phyloP scores from a whole-genome alignment of 2,797 vertebrate genomes.

The Leptoclinus maculatus region DNA sequence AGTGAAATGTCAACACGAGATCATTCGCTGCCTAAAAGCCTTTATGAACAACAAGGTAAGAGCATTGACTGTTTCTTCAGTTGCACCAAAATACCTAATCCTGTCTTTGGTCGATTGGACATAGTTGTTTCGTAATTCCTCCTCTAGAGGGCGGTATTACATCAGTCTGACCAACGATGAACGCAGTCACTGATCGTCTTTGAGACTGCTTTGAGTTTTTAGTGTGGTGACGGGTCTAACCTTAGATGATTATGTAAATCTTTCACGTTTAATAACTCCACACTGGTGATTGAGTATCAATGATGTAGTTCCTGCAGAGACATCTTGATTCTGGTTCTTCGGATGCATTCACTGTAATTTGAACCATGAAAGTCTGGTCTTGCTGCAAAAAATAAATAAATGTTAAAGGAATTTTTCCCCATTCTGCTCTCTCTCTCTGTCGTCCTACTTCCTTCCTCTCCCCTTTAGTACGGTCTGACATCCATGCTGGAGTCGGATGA shows the following conservation, averaged over 20 bases:
- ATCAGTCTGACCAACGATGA: not conserved
- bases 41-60: conserved; percentile 97
- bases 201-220: not conserved
- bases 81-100: not conserved
- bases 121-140: not conserved
- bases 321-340: not conserved
- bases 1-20: conserved; percentile 91
- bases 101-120: not conserved
- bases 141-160: conserved; percentile 46
- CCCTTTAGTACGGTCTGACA: conserved; percentile 89
- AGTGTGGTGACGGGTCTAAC: not conserved
- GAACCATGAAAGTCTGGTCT: not conserved
- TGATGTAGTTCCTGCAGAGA: not conserved
- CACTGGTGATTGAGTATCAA: not conserved
- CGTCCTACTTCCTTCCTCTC: not conserved
- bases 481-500: conserved; percentile 89
- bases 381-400: not conserved
- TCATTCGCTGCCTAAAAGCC: conserved; percentile 94
- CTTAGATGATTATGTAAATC: not conserved
- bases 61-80: not conserved
- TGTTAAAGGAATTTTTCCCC: not conserved
- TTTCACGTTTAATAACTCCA: not conserved
- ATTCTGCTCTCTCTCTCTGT: conserved; percentile 12
- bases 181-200: not conserved
- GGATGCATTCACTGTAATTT: conserved; percentile 1